These are phyloP conservation scores for Amphipyra tragopoginis DNA, from an alignment of 2,888 invertebrate species.

Conservation along the genomic window DNA sequence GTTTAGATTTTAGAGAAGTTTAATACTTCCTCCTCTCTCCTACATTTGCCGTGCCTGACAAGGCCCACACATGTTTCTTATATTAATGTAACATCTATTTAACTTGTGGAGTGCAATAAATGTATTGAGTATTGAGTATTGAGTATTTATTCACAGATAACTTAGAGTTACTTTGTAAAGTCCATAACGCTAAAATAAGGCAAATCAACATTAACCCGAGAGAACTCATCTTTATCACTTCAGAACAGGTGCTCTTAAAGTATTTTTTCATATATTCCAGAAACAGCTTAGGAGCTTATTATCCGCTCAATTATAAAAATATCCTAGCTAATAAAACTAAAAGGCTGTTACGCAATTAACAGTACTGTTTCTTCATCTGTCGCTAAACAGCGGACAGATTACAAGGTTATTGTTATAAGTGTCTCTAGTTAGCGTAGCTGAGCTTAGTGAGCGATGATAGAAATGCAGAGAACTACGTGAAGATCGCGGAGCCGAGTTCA, in stretches of 20 bases:
- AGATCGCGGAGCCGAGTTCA: slow-evolving; percentile 64
- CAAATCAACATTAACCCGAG: background rate
- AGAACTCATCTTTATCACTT: no score
- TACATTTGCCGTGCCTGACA: no score
- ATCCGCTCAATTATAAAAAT: slow-evolving; percentile 35
- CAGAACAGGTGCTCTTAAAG: no score
- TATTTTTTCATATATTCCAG: no score
- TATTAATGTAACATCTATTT: no score
- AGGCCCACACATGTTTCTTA: no score
- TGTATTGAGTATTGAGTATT: no score
- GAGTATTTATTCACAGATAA: no score
- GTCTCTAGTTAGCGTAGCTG: slow-evolving; percentile 53
- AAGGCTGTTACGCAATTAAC: slow-evolving; percentile 38
- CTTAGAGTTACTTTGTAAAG: slow-evolving; percentile 1
- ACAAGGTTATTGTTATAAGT: slow-evolving; percentile 51
- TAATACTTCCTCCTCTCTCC: no score
- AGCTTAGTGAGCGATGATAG: slow-evolving; percentile 52
- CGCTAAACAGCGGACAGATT: slow-evolving; percentile 40
- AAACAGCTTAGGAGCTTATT: slow-evolving; percentile 23
- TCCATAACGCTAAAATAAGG: background rate
- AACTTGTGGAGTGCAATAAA: no score
- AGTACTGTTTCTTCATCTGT: slow-evolving; percentile 46
- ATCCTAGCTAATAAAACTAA: slow-evolving; percentile 17
- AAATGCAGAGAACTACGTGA: slow-evolving; percentile 55
- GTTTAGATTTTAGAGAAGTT: no score